Percentiles rank a stretch among this genome's conserved stretches.
phyloP scores from a whole-genome alignment of 1,140 invertebrate species.

The Leptinotarsa defecta region DNA sequence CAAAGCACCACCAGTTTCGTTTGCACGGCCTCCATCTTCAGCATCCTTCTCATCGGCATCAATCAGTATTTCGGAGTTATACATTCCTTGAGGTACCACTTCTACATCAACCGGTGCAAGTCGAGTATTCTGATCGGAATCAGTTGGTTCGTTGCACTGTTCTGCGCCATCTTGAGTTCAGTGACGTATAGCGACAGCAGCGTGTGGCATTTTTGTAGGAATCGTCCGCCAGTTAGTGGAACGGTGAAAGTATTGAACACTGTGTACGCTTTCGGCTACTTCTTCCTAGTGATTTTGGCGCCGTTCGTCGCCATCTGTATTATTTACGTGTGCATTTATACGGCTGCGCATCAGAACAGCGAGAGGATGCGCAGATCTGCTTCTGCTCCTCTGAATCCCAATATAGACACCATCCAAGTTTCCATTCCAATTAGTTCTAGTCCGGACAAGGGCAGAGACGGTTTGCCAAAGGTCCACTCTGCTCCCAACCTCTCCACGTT shows the following conservation, averaged over 20 bases:
- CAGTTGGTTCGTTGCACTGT: conserved; percentile 68
- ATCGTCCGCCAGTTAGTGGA: conserved; percentile 51
- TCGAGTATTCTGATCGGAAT: conserved; percentile 71
- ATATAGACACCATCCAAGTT: conserved; percentile 33
- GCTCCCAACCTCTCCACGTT: conserved; percentile 49
- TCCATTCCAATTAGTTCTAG: neutral
- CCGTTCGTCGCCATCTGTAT: conserved; percentile 71
- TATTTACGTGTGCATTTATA: conserved; percentile 74
- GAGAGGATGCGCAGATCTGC: conserved; percentile 65
- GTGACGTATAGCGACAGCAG: conserved; percentile 54
- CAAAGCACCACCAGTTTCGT: conserved; percentile 61
- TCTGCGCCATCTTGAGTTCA: conserved; percentile 59
- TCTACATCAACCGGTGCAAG: conserved; percentile 73
- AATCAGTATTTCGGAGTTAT: conserved; percentile 88
- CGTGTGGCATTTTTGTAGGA: conserved; percentile 60
- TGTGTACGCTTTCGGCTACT: conserved; percentile 59
- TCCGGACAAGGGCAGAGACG: conserved; percentile 17
- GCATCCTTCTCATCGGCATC: conserved; percentile 76
- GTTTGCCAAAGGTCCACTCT: conserved; percentile 50
- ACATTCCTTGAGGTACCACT: conserved; percentile 82
- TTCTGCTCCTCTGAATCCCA: conserved; percentile 37
- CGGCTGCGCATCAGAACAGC: conserved; percentile 71
- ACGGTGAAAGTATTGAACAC: conserved; percentile 40
- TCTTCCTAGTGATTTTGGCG: conserved; percentile 66
- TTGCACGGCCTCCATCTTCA: conserved; percentile 59